Evolutionary conservation across 2,113 vertebrate species (phyloP), one percentile per base, ranked within the genome.

Genomic region (Hirundichthys speculiger): DNA sequence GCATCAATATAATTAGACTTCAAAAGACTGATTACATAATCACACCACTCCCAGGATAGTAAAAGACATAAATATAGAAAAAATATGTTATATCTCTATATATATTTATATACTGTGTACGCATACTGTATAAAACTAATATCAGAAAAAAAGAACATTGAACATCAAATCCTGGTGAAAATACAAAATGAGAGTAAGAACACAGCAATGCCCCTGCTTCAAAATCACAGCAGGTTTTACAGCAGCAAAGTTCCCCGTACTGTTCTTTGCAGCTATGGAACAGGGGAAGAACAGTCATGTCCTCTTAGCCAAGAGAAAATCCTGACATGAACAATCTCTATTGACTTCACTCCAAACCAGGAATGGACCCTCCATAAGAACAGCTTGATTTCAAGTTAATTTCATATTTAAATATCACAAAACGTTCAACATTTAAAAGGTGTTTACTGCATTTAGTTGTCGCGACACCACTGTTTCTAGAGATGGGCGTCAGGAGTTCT

Each of bases 161-260:
- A 79, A 87, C 71, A 82, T 52, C 63, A 66, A 76, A 82, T 77
- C 40, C 64, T 78, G 82, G 73, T 83, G 75, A 85, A 85, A 88
- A 84, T 81, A 87, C 69, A 86, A 15, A 84, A 88, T 68, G 50
- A 78, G 64, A 88, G 83, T 85, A 84, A 88, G 79, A 87, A 88
- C 89, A 92, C 87, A 91, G 88, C 89, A 90, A 85, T 81, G 87
- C 78, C 79, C 77, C 88, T 85, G 86, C 79, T 79, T 73, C 73
- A 68, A 80, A 83, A 86, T 86, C 79, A 66, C 89, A 90, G 87
- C 84, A 86, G 87, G 88, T 89, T 75, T 71, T 86, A 90, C 91
- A 93, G 92, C 92, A 93, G 91, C 91, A 91, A 81, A 75, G 83
- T 83, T 77, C 74, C 88, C 82, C 81, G 20, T 53, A 57, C 67